These are phyloP conservation scores for Deroplatys truncata DNA, from an alignment of 2,888 invertebrate species.

Conservation along the genomic window DNA sequence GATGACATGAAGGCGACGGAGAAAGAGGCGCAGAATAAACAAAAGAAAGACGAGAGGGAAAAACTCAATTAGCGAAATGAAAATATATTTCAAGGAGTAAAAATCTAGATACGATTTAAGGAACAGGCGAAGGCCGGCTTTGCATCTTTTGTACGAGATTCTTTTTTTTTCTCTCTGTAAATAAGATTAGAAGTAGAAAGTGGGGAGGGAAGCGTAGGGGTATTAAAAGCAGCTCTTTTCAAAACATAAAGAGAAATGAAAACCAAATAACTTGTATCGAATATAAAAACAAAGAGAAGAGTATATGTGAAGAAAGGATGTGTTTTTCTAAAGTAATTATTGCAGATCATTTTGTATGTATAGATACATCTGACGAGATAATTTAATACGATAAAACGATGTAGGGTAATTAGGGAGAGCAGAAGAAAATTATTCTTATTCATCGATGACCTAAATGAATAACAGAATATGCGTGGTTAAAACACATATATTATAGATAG, in stretches of 20 bases:
- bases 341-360: too few species aligned
- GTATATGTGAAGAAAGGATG: too few species aligned
- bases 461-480: too few species aligned
- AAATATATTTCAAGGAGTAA: background rate
- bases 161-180: too few species aligned
- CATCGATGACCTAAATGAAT: too few species aligned
- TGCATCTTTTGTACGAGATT: background rate
- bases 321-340: too few species aligned
- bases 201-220: background rate
- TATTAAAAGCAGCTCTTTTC: background rate
- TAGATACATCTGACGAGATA: too few species aligned
- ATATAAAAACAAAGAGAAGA: background rate
- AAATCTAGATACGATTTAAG: background rate
- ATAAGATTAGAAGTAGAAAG: background rate
- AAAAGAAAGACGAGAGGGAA: background rate
- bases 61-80: conserved; percentile 2
- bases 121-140: background rate
- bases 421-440: too few species aligned
- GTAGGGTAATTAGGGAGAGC: too few species aligned
- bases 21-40: background rate
- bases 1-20: background rate
- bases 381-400: too few species aligned
- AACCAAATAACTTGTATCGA: background rate
- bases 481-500: too few species aligned
- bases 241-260: background rate